phyloP scores from a whole-genome alignment of 2,888 invertebrate species.

The Blomia tropicalis region DNA sequence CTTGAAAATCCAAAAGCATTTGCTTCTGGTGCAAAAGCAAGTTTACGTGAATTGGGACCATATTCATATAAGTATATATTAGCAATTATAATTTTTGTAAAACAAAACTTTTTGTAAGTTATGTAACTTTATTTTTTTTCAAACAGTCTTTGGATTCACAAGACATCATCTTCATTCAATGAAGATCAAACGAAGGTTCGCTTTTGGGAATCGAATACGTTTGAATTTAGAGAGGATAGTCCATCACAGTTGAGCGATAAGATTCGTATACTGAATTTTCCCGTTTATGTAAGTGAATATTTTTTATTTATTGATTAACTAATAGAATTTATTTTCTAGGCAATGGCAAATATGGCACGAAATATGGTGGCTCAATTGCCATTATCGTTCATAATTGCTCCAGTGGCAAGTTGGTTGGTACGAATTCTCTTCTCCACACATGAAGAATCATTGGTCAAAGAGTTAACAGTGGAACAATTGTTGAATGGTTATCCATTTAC shows the following conservation, averaged over 20 bases:
- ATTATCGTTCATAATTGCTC: neutral
- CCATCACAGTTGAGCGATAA: constrained; percentile 1
- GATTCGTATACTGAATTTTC: constrained; percentile 26
- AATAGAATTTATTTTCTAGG: neutral
- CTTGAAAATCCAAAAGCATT: constrained; percentile 34
- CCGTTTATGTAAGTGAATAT: constrained; percentile 26
- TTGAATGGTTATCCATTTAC: constrained; percentile 18
- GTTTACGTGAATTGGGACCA: constrained; percentile 32
- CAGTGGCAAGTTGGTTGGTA: neutral
- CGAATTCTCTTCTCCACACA: neutral
- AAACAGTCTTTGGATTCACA: constrained; percentile 26
- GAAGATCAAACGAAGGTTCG: constrained; percentile 21
- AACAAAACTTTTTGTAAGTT: too few relatives aligned
- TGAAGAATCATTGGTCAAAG: constrained; percentile 9
- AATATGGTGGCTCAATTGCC: constrained; percentile 8
- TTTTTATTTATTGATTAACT: neutral
- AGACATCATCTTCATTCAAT: constrained; percentile 27
- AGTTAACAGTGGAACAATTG: constrained; percentile 18
- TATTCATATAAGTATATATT: constrained; percentile 32
- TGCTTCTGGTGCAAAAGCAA: constrained; percentile 32
- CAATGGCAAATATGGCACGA: constrained; percentile 16
- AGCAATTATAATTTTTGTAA: constrained; percentile 4
- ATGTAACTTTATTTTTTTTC: too few relatives aligned
- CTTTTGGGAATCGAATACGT: constrained; percentile 24
- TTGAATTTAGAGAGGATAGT: constrained; percentile 20